phyloP scores from a whole-genome alignment of 2,113 vertebrate genomes.

The Parus major region DNA sequence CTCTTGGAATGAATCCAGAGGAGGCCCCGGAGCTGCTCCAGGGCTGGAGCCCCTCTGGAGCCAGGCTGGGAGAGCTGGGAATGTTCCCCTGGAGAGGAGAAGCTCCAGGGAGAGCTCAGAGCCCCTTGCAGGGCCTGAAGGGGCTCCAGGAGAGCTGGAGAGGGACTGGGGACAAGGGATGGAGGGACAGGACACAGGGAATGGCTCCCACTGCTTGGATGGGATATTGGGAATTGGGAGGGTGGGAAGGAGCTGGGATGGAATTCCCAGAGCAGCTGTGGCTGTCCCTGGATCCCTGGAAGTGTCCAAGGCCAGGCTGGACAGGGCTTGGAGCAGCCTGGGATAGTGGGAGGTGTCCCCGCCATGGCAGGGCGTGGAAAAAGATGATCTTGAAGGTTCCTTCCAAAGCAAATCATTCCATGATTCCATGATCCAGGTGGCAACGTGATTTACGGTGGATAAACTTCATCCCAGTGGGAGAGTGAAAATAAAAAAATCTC shows the following conservation, averaged over 20 bases:
- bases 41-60: not conserved
- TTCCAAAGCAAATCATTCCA: not conserved
- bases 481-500: not conserved
- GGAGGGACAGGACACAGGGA: not conserved
- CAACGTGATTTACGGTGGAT: not conserved
- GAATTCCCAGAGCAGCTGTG: not conserved
- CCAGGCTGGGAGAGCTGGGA: not conserved
- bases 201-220: not conserved
- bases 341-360: fast-evolving
- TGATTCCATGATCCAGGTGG: not conserved
- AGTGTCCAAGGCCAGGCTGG: fast-evolving
- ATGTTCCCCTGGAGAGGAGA: not conserved
- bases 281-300: not conserved
- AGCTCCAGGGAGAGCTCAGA: not conserved
- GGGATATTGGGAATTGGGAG: not conserved
- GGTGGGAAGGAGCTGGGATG: not conserved
- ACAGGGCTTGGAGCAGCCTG: fast-evolving
- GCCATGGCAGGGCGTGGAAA: too few species aligned
- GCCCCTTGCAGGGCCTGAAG: not conserved
- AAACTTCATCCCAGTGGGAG: not conserved
- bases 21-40: fast-evolving
- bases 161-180: not conserved
- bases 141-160: not conserved
- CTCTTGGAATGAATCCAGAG: not conserved
- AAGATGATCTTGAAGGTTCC: fast-evolving